Conservation (phyloP, 2,888 invertebrate species). For the Diaprepes abbreviatus region DNA sequence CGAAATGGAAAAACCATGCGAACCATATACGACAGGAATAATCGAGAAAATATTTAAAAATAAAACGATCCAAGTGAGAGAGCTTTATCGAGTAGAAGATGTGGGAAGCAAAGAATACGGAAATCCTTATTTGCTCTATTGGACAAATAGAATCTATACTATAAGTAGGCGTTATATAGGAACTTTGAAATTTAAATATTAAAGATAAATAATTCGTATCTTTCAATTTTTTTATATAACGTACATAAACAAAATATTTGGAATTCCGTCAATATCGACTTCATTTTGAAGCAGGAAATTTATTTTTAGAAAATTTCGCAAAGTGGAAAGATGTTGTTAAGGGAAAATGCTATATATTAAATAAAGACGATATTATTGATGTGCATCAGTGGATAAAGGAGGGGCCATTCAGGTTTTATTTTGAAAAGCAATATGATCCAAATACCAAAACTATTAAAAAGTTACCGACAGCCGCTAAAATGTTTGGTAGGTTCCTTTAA, state of each 20-base stretch:
- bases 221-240: no score
- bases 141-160: slow-evolving; percentile 38
- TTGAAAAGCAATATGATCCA: slow-evolving; percentile 76
- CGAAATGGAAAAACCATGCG: slow-evolving; percentile 7
- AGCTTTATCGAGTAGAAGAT: slow-evolving; percentile 41
- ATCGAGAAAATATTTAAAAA: slow-evolving; percentile 42
- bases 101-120: slow-evolving; percentile 20
- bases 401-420: slow-evolving; percentile 82
- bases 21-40: slow-evolving; percentile 40
- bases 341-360: slow-evolving; percentile 79
- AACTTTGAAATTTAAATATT: no score
- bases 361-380: slow-evolving; percentile 71
- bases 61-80: slow-evolving; percentile 24
- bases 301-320: slow-evolving; percentile 28
- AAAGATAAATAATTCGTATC: no score
- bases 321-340: slow-evolving; percentile 65
- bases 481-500: slow-evolving; percentile 67
- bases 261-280: no score
- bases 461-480: slow-evolving; percentile 72
- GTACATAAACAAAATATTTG: no score
- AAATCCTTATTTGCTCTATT: slow-evolving; percentile 40
- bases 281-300: no score
- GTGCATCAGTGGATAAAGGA: slow-evolving; percentile 73
- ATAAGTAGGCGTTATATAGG: slow-evolving; percentile 41
- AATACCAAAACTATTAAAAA: slow-evolving; percentile 47